These are phyloP conservation scores for Carcharodon carcharias DNA, from an alignment of 2,797 vertebrate species.

Conservation along the genomic window DNA sequence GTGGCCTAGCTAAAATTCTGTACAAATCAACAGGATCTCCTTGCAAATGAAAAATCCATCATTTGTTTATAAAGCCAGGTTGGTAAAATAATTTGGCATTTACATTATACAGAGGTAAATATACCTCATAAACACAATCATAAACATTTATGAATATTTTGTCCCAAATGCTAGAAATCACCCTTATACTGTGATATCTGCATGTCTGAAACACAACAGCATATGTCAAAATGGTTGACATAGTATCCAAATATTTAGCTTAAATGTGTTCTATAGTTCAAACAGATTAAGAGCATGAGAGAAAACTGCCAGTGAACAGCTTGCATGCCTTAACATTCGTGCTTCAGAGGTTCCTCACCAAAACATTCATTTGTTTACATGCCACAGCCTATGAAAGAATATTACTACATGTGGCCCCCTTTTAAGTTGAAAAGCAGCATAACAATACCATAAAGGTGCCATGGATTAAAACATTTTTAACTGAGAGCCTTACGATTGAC, in stretches of 20 bases:
- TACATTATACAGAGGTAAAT: neutral
- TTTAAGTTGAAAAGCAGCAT: neutral
- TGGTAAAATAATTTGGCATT: slow-evolving; percentile 9
- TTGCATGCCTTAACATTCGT: neutral
- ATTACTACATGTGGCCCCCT: neutral
- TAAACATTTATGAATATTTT: neutral
- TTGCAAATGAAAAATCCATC: neutral
- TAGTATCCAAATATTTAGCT: neutral
- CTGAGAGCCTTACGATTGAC: neutral
- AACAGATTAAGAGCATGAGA: neutral
- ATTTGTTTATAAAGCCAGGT: neutral
- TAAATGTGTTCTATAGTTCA: neutral
- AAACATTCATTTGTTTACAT: neutral
- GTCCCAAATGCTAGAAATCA: neutral
- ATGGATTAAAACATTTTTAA: neutral
- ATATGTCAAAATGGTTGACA: neutral
- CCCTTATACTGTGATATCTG: neutral
- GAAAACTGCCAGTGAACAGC: neutral
- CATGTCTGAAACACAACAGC: neutral
- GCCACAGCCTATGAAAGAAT: neutral
- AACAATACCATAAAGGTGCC: neutral
- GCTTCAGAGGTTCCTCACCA: neutral
- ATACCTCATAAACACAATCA: neutral
- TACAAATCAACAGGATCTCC: neutral
- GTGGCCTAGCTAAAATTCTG: neutral